Evolutionary conservation across 2,797 vertebrate species (phyloP), one percentile per base, ranked within the genome.

Genomic region (Eulemur mongoz): DNA sequence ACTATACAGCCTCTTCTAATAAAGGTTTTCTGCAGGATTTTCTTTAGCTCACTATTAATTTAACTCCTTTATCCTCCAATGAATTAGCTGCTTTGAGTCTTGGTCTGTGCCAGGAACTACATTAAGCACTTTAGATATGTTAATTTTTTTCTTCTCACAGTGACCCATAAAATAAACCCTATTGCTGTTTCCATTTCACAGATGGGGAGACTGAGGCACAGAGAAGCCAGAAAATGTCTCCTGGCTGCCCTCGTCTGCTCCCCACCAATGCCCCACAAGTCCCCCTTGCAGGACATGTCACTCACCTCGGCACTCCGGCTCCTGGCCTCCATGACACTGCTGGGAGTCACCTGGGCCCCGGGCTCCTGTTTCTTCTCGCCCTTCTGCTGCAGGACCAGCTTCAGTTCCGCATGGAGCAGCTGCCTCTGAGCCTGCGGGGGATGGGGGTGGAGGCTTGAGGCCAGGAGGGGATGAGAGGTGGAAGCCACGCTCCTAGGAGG

Each of bases 331-430:
- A 99, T 99, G 94, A 92, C 0, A 1, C 57, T 35, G 61, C 96
- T 79, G 57, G 92, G 52, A 65, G 84, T 93, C 59, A 95, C 95
- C 94, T 96, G 96, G 43, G 98, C 95, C 94, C 98, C 97, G 13
- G 98, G 97, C 85, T 97, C 96, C 3, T 97, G 98, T 91, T 98
- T 98, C 97, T 96, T 98, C 67, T 99, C 97, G 81, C 98, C 99
- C 98, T 99, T 99, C 96, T 98, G 98, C 98, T 99, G 99, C 95
- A 99, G 95, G 73, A 99, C 99, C 98, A 98, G 98, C 97, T 99
- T 99, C 97, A 99, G 97, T 97, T 99, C 99, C 54, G 98, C 99
- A 99, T 99, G 99, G 69, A 99, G 99, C 98, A 99, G 99, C 98
- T 99, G 99, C 98, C 99, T 99, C 89, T 97, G 98, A 54, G 85